Base-by-base conservation (phyloP, 2,797 vertebrate species). In the Triplophysa bombifrons region DNA sequence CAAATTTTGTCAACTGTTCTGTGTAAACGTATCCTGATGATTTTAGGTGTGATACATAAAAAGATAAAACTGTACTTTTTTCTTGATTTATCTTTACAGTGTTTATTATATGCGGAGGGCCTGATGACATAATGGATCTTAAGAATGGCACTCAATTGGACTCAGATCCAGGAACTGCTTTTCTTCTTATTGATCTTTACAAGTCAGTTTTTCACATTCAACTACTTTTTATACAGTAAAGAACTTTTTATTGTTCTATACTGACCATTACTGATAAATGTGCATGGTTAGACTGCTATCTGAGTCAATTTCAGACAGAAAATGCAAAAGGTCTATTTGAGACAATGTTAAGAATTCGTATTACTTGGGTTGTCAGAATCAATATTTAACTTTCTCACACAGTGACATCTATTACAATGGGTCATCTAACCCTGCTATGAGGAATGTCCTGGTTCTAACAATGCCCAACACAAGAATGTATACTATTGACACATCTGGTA, bases 141-240 rank as follows among this genome's bases (percentile, higher is more conserved):
- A 93, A 93, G 51, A 92, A 86, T 0, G 80, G 63, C 34, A 79
- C 53, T 0, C 13, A 30, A 25, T 63, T 0, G 9, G 56, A 69
- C 5, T 85, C 91, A 4, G 90, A 95, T 84, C 82, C 87, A 1
- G 90, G 96, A 17, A 85, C 91, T 16, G 82, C 95, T 78, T 94
- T 99, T 85, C 81, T 99, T 85, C 92, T 99, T 14, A 93, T 99
- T 71, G 96, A 99, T 88, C 93, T 98, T 78, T 97, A 95, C 94
- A 97, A 94, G 98, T 99, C 89, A 93, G 96, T 94, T 63, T 75
- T 53, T 22, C 20, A 50, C 58, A 44, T n/a, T 12, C 78, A 60
- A 46, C n/a, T 69, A 27, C 14, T 20, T 58, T 13, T 30, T 30
- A 4, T 61, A 30, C 58, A 61, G 13, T 64, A 14, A 25, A 60